Percentiles rank a stretch among this genome's conserved stretches.
phyloP scores from a whole-genome alignment of 1,140 invertebrate genomes.

The Penaeus indicus region DNA sequence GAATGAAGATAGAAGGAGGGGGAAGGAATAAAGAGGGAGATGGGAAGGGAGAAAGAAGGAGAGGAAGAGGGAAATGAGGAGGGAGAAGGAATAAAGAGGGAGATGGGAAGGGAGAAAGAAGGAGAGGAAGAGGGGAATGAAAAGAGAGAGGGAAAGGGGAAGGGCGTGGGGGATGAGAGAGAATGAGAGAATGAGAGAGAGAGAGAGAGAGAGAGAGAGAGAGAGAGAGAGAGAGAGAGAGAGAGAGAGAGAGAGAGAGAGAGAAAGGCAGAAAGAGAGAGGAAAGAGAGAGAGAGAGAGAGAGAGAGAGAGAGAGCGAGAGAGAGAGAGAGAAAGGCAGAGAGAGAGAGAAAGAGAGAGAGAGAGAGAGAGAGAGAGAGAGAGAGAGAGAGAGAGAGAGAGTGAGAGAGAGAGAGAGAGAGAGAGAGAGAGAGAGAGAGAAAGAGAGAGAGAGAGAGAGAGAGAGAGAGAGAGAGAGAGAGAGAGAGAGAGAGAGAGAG shows the following conservation, averaged over 20 bases:
- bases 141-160: background rate
- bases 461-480: background rate
- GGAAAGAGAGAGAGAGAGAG: background rate
- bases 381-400: background rate
- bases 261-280: background rate
- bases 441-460: background rate
- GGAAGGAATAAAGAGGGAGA: too few relatives aligned
- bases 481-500: conserved; percentile 32
- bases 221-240: background rate
- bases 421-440: too few relatives aligned
- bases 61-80: too few relatives aligned
- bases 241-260: background rate
- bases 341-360: background rate
- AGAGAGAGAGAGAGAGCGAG: background rate
- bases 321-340: background rate
- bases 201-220: background rate
- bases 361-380: conserved; percentile 22
- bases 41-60: too few relatives aligned
- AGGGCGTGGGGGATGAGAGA: background rate
- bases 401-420: background rate
- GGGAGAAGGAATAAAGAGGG: too few relatives aligned
- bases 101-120: too few relatives aligned
- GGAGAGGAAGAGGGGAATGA: too few relatives aligned
- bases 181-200: background rate
- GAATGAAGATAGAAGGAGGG: too few relatives aligned